A percentile compares a stretch with the other conserved stretches of the same genome.
Evolutionary conservation across 2,888 invertebrate species (phyloP).

Genomic region (Luffia ferchaultella): DNA sequence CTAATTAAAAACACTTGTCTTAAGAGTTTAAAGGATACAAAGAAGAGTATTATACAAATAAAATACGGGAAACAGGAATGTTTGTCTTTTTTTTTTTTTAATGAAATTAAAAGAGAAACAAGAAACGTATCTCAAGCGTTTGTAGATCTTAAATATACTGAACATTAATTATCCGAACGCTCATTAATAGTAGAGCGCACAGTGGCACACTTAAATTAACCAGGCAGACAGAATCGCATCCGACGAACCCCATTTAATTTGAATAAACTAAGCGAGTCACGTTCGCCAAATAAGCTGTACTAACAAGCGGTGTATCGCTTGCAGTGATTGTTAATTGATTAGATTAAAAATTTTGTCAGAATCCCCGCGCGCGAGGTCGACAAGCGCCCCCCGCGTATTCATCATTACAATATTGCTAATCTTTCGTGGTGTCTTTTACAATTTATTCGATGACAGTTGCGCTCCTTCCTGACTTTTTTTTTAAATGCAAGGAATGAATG

Average conservation of each 20-base stretch:
- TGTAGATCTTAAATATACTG: too few species aligned
- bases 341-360: conserved; percentile 61
- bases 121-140: too few species aligned
- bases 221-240: conserved; percentile 40
- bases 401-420: conserved; percentile 41
- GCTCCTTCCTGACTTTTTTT: conserved; percentile 15
- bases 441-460: conserved; percentile 42
- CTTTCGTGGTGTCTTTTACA: conserved; percentile 50
- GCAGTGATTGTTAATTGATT: conserved; percentile 68
- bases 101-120: too few species aligned
- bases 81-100: too few species aligned
- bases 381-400: conserved; percentile 29
- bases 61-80: too few species aligned
- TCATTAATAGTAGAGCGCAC: conserved; percentile 20
- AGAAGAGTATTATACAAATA: too few species aligned
- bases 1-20: too few species aligned
- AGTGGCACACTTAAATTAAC: conserved; percentile 43
- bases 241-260: conserved; percentile 50
- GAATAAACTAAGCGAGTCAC: conserved; percentile 54
- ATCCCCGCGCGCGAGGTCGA: conserved; percentile 48
- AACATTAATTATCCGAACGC: background rate
- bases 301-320: conserved; percentile 64
- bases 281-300: conserved; percentile 59
- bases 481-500: too few species aligned
- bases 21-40: too few species aligned